Evolutionary conservation across 2,888 invertebrate genomes (phyloP).

Genomic region (Trissonchulus sp.): DNA sequence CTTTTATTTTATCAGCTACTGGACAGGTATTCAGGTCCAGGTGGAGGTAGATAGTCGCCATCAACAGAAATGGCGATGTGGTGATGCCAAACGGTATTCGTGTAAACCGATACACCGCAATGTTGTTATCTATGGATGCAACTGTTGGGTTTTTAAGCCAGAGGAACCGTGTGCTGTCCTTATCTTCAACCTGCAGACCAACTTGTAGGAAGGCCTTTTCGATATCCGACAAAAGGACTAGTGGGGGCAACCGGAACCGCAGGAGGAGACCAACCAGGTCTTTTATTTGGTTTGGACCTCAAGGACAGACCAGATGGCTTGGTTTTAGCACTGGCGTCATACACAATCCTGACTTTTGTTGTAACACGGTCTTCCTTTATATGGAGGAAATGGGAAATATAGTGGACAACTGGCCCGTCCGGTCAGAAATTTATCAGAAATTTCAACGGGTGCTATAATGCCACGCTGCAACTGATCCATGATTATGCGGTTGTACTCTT

Average conservation of each 20-base stretch:
- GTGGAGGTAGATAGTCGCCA: slow-evolving; percentile 14
- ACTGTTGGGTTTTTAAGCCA: slow-evolving; percentile 31
- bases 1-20: slow-evolving; percentile 7
- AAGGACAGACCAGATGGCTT: too few species aligned
- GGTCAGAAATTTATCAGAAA: too few species aligned
- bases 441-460: too few species aligned
- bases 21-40: background rate
- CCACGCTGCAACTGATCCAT: too few species aligned
- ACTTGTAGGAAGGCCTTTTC: too few species aligned
- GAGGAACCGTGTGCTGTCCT: slow-evolving; percentile 33
- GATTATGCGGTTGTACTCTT: too few species aligned
- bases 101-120: slow-evolving; percentile 29
- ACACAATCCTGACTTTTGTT: too few species aligned
- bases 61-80: slow-evolving; percentile 32
- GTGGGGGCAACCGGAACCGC: slow-evolving; percentile 19
- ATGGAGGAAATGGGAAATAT: too few species aligned
- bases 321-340: too few species aligned
- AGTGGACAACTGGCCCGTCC: too few species aligned
- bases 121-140: slow-evolving; percentile 23
- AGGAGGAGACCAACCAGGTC: slow-evolving; percentile 32
- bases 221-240: slow-evolving; percentile 31
- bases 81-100: slow-evolving; percentile 35
- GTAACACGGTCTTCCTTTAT: too few species aligned
- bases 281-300: slow-evolving; percentile 31
- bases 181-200: slow-evolving; percentile 20